Conservation (phyloP, 2,113 vertebrate genomes). For the Cepphus grylle region DNA sequence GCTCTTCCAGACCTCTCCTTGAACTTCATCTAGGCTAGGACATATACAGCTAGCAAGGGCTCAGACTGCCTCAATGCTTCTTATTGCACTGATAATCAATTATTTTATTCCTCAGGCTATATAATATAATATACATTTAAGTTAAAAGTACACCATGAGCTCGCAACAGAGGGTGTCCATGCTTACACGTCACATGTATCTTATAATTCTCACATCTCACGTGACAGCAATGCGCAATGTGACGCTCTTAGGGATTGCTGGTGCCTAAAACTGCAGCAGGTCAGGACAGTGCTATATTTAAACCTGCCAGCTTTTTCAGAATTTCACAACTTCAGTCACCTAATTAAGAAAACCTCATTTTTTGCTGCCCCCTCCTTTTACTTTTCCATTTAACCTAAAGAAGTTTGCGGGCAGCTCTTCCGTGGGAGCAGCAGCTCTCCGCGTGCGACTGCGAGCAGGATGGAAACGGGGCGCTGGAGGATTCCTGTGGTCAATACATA, state of each 20-base stretch:
- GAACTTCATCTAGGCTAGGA: neutral
- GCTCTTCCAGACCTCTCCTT: neutral
- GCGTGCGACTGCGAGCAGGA: neutral
- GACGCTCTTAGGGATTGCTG: neutral
- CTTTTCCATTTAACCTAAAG: neutral
- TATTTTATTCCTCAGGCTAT: neutral
- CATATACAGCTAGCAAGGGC: neutral
- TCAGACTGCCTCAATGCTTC: neutral
- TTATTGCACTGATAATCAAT: neutral
- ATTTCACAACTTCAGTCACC: neutral
- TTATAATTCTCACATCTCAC: neutral
- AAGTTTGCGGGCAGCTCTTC: neutral
- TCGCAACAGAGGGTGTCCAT: neutral
- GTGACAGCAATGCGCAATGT: neutral
- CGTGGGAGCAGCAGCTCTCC: neutral
- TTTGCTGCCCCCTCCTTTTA: accelerated
- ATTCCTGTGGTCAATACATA: slow-evolving; percentile 40
- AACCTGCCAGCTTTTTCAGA: neutral
- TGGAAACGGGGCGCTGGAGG: neutral
- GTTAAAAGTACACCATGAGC: neutral
- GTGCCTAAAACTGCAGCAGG: neutral
- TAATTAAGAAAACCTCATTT: neutral
- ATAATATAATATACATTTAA: neutral
- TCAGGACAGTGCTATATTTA: neutral
- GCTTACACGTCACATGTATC: neutral